Evolutionary conservation across 2,113 vertebrate species (phyloP), one percentile per base, ranked within the genome.

Genomic region (Apaloderma vittatum): DNA sequence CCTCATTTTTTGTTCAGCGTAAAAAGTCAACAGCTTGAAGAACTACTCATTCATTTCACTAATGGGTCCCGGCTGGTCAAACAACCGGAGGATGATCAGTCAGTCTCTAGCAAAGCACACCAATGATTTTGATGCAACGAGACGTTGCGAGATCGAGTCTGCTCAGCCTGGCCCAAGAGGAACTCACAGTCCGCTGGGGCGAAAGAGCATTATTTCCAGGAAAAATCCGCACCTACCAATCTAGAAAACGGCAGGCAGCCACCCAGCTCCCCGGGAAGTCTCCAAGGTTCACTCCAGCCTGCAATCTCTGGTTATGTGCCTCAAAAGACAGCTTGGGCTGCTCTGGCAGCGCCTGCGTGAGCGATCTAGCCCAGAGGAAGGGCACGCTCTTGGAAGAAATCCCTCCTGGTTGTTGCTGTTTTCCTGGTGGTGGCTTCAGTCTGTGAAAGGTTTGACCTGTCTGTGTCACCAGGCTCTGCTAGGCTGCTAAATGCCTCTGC

Each of bases 81-180:
- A 65, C 89, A 93, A 65, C 84, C 6, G 0, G 48, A 46, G 79
- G 54, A 48, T 32, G 76, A 87, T 94, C 78, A 91, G 76, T 91
- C 92, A 94, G 55, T 22, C 86, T 77, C 36, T 4, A 93, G 79
- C 48, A 92, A 71, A 86, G 88, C 83, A 90, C 4, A 6, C 54
- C 68, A 92, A 61, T 54, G 4, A 84, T 75, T 68, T 18, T 75
- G 57, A 92, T 94, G 83, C 88, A 95, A 72, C 3, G 2, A 92
- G 66, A 68, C 49, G 34, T 93, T 93, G 91, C 86, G 96, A 94
- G 96, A 97, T 94, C 79, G 24, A 65, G 86, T 74, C 92, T 95
- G 93, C 83, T 86, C 45, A 63, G 86, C 90, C 1, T 48, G 59
- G 55, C 62, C 61, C 55, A 34, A 51, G 88, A 79, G 90, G 63